These are phyloP conservation scores for Elaphurus davidianus DNA, from an alignment of 2,113 vertebrate species.

Conservation along the genomic window DNA sequence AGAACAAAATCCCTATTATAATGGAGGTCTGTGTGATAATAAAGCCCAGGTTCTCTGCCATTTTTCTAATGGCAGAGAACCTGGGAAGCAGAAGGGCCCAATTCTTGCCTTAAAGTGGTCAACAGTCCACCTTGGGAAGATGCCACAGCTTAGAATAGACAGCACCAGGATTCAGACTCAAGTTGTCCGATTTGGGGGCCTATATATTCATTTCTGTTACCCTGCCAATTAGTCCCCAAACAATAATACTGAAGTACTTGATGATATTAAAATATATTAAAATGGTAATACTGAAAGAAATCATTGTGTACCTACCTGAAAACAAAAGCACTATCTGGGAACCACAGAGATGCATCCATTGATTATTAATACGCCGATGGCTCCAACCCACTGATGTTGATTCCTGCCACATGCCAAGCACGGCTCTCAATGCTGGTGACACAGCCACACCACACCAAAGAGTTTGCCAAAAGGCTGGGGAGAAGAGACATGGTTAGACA, in stretches of 20 bases:
- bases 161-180: not conserved
- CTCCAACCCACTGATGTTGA: not conserved
- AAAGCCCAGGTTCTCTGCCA: not conserved
- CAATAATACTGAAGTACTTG: not conserved
- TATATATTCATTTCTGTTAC: not conserved
- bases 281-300: not conserved
- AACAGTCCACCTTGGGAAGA: not conserved
- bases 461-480: not conserved
- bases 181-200: not conserved
- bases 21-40: not conserved
- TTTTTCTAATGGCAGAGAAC: not conserved
- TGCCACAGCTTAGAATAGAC: fast-evolving
- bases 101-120: not conserved
- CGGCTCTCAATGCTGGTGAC: not conserved
- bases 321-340: fast-evolving
- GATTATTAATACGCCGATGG: not conserved
- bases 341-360: not conserved
- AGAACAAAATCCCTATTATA: not conserved
- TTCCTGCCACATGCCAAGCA: no score
- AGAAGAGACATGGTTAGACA: not conserved
- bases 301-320: not conserved
- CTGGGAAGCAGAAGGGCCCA: not conserved
- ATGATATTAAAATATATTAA: not conserved
- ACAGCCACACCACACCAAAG: not conserved
- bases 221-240: not conserved